phyloP scores from a whole-genome alignment of 2,113 vertebrate genomes.

The Amblyornis subalaris region DNA sequence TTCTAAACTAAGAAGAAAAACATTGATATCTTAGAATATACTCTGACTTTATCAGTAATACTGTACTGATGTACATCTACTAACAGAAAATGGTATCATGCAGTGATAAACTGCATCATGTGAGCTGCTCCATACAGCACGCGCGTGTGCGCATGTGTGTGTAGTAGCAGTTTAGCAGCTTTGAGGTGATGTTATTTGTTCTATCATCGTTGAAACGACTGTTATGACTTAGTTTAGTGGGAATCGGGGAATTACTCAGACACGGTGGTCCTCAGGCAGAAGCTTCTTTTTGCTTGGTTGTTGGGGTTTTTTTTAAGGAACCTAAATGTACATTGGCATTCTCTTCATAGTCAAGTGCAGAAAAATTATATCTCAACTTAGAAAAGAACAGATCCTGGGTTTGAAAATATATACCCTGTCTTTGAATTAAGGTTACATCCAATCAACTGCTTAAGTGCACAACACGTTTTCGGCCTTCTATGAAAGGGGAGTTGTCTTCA shows the following conservation, averaged over 20 bases:
- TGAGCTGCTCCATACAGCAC: not conserved
- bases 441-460: not conserved
- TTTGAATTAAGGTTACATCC: not conserved
- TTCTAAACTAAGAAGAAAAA: slow-evolving; percentile 13
- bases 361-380: not conserved
- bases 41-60: not conserved
- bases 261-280: not conserved
- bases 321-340: not conserved
- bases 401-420: not conserved
- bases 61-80: not conserved
- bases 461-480: not conserved
- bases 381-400: not conserved
- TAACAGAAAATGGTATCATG: not conserved
- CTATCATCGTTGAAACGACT: not conserved
- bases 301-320: not conserved
- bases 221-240: not conserved
- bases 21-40: not conserved
- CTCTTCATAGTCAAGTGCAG: not conserved
- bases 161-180: not conserved
- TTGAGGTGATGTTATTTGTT: not conserved
- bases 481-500: not conserved
- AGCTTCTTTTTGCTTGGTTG: not conserved
- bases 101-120: not conserved
- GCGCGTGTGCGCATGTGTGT: not conserved
- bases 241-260: not conserved